Percentiles rank a stretch among this genome's conserved stretches.
These are phyloP conservation scores for Hedychridium roseum DNA, from an alignment of 2,888 invertebrate species.

Conservation along the genomic window DNA sequence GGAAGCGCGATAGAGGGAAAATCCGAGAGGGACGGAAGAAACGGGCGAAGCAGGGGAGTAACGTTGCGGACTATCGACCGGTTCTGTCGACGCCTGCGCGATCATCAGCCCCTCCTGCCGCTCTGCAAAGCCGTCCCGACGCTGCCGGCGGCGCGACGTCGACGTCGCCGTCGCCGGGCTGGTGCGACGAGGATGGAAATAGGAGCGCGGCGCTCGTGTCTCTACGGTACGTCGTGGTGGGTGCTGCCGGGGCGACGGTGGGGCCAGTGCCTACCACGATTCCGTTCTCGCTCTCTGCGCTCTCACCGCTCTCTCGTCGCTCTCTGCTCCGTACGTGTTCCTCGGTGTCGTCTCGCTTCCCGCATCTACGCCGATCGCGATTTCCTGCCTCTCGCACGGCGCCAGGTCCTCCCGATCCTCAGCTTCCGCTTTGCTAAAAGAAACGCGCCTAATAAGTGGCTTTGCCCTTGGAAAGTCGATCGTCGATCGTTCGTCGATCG, in stretches of 20 bases:
- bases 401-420: neutral
- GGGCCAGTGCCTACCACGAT: constrained; percentile 45
- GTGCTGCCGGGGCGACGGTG: constrained; percentile 50
- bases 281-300: constrained; percentile 44
- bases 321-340: constrained; percentile 4
- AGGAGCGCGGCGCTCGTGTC: too few species aligned
- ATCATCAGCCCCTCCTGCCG: constrained; percentile 36
- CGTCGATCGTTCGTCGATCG: too few species aligned
- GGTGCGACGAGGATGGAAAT: too few species aligned
- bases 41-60: constrained; percentile 18
- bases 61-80: constrained; percentile 62
- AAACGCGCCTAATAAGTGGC: too few species aligned
- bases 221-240: constrained; percentile 41
- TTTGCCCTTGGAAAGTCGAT: too few species aligned
- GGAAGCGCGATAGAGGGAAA: constrained; percentile 6
- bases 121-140: constrained; percentile 36
- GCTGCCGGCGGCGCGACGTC: constrained; percentile 61
- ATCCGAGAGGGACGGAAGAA: neutral
- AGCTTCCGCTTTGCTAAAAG: neutral
- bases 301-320: constrained; percentile 24
- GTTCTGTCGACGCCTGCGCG: constrained; percentile 52
- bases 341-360: neutral
- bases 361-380: neutral
- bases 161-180: too few species aligned
- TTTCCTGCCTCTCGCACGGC: too few species aligned